Percentiles rank a stretch among this genome's conserved stretches.
phyloP scores from a whole-genome alignment of 2,797 vertebrate genomes.

The Sylvia borin region DNA sequence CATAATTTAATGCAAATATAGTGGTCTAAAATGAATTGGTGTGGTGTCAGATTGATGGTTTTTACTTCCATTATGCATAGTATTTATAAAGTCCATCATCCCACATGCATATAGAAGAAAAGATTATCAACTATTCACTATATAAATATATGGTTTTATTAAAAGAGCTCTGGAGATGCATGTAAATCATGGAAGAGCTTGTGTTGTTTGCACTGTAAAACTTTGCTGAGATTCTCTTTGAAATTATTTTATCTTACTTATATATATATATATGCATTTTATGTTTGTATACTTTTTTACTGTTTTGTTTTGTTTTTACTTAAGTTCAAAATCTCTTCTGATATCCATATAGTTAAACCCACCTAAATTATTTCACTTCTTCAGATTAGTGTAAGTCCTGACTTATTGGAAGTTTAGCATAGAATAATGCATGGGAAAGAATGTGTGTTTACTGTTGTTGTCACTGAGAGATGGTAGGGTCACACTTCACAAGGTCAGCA shows the following conservation, averaged over 20 bases:
- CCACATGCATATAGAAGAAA: conserved; percentile 36
- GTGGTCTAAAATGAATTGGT: conserved; percentile 34
- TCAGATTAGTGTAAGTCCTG: background rate
- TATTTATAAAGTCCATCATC: conserved; percentile 48
- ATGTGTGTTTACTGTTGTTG: background rate
- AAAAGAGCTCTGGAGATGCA: conserved; percentile 45
- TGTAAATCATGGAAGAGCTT: conserved; percentile 60
- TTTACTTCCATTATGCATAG: conserved; percentile 40
- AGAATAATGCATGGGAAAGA: background rate
- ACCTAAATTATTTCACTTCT: background rate
- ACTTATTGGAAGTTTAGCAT: background rate
- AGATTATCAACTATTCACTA: conserved; percentile 60
- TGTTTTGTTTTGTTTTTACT: background rate
- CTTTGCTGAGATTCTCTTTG: conserved; percentile 46
- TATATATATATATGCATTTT: background rate
- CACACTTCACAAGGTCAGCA: background rate
- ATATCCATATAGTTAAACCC: background rate
- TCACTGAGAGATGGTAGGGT: background rate
- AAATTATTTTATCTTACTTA: conserved; percentile 51
- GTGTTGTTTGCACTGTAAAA: conserved; percentile 51
- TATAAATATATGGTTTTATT: conserved; percentile 50
- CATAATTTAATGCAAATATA: conserved; percentile 15
- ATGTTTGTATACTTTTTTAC: background rate
- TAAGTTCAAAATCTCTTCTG: background rate
- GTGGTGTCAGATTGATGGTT: conserved; percentile 28